Evolutionary conservation across 2,888 invertebrate species (phyloP).

Genomic region (Dysmachus trigonus): DNA sequence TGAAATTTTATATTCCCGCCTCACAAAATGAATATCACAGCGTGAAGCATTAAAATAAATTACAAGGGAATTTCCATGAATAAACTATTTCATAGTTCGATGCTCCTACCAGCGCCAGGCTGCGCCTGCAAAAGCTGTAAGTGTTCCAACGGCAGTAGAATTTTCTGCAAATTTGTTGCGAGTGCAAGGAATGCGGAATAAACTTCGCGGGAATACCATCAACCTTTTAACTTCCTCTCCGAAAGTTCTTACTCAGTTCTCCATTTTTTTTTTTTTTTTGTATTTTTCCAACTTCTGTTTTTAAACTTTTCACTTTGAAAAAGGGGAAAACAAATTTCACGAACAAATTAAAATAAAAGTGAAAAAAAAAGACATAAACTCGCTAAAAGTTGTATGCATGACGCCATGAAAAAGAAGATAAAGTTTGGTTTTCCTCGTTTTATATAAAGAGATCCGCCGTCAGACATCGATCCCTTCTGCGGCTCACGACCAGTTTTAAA

Average conservation of each 20-base stretch:
- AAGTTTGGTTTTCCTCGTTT: constrained; percentile 1
- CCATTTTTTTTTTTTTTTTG: too few relatives aligned
- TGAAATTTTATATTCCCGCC: not conserved
- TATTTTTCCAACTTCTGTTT: constrained; percentile 7
- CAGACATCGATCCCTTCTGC: not conserved
- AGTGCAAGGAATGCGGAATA: constrained; percentile 31
- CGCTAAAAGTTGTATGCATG: constrained; percentile 10
- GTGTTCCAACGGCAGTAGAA: not conserved
- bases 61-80: constrained; percentile 47
- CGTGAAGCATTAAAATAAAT: constrained; percentile 19
- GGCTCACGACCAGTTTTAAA: not conserved
- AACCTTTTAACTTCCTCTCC: constrained; percentile 26
- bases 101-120: not conserved
- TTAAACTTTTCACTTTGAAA: constrained; percentile 23
- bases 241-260: not conserved
- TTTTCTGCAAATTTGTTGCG: constrained; percentile 13
- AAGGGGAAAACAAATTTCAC: constrained; percentile 10
- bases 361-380: constrained; percentile 19
- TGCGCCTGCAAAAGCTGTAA: not conserved
- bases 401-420: not conserved
- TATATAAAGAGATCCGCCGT: not conserved
- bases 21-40: not conserved
- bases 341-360: constrained; percentile 11
- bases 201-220: constrained; percentile 24
- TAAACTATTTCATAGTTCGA: constrained; percentile 46